Conservation (phyloP, 2,888 invertebrate genomes). For the Cephalotes varians region DNA sequence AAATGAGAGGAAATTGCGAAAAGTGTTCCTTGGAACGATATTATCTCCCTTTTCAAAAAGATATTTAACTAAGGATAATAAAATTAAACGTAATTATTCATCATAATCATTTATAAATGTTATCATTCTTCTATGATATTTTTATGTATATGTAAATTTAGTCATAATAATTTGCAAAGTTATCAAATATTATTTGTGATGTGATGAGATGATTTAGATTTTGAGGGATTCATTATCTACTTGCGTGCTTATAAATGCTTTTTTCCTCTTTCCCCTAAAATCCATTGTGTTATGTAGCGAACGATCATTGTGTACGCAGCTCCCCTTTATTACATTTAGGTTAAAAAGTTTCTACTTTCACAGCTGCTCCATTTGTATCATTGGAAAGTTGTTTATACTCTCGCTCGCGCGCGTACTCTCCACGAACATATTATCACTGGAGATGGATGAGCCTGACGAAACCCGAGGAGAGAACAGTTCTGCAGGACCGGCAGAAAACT, state of each 20-base stretch:
- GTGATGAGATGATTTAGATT: neutral
- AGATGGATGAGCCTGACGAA: conserved; percentile 56
- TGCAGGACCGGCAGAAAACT: conserved; percentile 39
- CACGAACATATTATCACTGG: conserved; percentile 64
- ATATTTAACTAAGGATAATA: neutral
- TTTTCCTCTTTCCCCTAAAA: neutral
- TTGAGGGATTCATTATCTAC: neutral
- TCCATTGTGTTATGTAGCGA: neutral
- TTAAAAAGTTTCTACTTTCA: conserved; percentile 76
- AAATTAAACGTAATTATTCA: neutral
- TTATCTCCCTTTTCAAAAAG: neutral
- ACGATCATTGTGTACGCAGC: conserved; percentile 25
- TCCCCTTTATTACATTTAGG: conserved; percentile 48
- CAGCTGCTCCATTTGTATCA: conserved; percentile 69
- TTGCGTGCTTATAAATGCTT: neutral
- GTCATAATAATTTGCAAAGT: neutral
- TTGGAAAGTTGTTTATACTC: conserved; percentile 76
- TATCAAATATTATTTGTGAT: neutral
- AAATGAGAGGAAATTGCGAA: conserved; percentile 3
- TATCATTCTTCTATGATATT: neutral
- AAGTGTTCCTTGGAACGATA: neutral
- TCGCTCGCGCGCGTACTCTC: conserved; percentile 50
- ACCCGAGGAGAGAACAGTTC: conserved; percentile 2
- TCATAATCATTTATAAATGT: neutral
- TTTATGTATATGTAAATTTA: neutral